Base-by-base conservation (phyloP, 2,888 invertebrate species). In the Ennomos erosarius region DNA sequence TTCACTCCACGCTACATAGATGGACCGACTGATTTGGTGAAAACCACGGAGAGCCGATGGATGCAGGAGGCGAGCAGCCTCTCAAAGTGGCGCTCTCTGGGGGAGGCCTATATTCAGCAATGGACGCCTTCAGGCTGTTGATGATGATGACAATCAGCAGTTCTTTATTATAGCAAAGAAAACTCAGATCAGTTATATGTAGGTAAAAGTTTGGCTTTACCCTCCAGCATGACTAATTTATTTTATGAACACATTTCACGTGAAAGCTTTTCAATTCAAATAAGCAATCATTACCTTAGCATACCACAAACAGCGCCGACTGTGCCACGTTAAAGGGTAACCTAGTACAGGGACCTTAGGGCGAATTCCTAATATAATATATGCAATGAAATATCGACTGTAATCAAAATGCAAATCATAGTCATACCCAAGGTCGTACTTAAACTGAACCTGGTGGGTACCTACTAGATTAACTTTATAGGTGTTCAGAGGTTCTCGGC, bases 371-470 rank as follows among this genome's bases (percentile, higher is more conserved):
- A 46, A 40, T 50, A 34, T 53, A 47, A 50, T 39, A 43, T 53
- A 47, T 57, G 48, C 59, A 39, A 55, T 45, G 45, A 59, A 58
- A 58, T 62, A 64, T 65, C 39, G 63, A 55, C 48, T 59, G 52
- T 50, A 65, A 68, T 64, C 56, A 62, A 62, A 65, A 62, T 62
- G 55, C 64, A 60, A 64, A 64, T 64, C 48, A 48, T 40, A 64
- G 62, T 64, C 48, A 48, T 40, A 44, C 13, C 51, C 50, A 55
- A 59, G 58, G 58, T 38, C 33, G 47, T 51, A 60, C 53, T 50
- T 58, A 3, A 26, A 26, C 6, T 26, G 5, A 6, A 26, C 26
- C 26, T 26, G 26, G 26, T 26, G 26, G 26, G 26, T 26, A 5
- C 1, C 5, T 26, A 26, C 26, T 26, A 26, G 26, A 6, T 26